Evolutionary conservation across 2,888 invertebrate species (phyloP).

Genomic region (Acanthosepion lycidas): DNA sequence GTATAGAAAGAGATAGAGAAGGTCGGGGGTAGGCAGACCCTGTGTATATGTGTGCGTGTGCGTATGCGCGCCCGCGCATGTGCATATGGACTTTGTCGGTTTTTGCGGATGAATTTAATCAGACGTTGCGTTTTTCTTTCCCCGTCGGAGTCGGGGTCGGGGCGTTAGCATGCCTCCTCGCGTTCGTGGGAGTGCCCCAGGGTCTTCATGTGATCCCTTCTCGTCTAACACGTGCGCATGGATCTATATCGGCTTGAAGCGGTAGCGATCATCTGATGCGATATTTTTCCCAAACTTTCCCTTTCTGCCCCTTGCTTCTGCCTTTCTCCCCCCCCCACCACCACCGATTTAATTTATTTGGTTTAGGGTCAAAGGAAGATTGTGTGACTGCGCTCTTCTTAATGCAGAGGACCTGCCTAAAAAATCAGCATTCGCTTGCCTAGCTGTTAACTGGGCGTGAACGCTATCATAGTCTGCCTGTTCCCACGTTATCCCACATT

Average conservation of each 20-base stretch:
- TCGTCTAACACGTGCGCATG: neutral
- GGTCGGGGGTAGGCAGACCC: no score
- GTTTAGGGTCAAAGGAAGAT: no score
- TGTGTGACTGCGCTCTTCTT: no score
- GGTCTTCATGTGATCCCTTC: neutral
- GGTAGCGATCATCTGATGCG: neutral
- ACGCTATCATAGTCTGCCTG: no score
- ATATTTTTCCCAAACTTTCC: neutral
- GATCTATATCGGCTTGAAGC: neutral
- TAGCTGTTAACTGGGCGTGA: no score
- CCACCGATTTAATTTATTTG: neutral
- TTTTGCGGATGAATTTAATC: neutral
- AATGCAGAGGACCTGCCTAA: no score
- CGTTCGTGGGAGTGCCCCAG: conserved; percentile 2
- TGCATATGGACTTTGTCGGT: neutral
- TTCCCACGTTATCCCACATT: no score
- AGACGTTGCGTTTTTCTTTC: neutral
- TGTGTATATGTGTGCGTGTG: no score
- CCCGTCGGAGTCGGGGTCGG: neutral
- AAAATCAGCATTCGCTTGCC: no score
- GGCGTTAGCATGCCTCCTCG: neutral
- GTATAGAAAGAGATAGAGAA: no score
- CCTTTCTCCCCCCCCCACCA: no score
- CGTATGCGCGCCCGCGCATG: neutral
- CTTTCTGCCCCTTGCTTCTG: no score